phyloP scores from a whole-genome alignment of 2,888 invertebrate genomes.

The Drosophila histrio region DNA sequence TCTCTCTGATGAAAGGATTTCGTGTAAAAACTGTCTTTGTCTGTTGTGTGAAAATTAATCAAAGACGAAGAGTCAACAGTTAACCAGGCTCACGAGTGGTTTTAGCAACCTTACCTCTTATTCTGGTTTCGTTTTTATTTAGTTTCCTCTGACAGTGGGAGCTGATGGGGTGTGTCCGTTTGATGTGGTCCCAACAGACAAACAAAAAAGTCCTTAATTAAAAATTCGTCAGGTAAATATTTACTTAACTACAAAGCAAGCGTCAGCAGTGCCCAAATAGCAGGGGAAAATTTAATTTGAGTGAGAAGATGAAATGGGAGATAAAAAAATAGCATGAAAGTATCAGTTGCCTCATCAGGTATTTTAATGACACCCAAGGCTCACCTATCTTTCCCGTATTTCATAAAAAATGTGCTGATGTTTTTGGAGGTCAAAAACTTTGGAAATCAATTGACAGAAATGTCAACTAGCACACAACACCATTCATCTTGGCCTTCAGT shows the following conservation, averaged over 20 bases:
- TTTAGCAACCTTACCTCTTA: constrained; percentile 14
- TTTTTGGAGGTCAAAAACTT: neutral
- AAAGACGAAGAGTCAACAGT: constrained; percentile 46
- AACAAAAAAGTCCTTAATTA: constrained; percentile 29
- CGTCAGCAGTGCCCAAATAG: no score
- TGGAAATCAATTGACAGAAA: neutral
- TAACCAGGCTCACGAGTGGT: constrained; percentile 29
- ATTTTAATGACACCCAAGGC: neutral
- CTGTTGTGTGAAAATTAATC: constrained; percentile 57
- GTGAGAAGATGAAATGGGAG: neutral
- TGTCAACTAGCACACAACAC: neutral
- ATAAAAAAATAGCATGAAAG: neutral
- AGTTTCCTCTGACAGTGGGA: neutral
- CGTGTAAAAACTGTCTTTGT: constrained; percentile 5
- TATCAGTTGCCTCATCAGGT: constrained; percentile 2
- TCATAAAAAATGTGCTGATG: neutral
- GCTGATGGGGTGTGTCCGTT: constrained; percentile 13
- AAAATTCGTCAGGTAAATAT: constrained; percentile 46
- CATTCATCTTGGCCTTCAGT: neutral
- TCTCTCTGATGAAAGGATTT: constrained; percentile 12
- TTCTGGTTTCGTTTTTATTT: constrained; percentile 1
- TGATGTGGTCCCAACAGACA: constrained; percentile 20
- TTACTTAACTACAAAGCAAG: constrained; percentile 23
- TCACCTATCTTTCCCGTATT: neutral
- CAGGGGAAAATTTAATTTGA: no score